Percentiles rank a stretch among this genome's conserved stretches.
These are phyloP conservation scores for Trachemys scripta DNA, from an alignment of 2,113 vertebrate genomes.

Conservation along the genomic window DNA sequence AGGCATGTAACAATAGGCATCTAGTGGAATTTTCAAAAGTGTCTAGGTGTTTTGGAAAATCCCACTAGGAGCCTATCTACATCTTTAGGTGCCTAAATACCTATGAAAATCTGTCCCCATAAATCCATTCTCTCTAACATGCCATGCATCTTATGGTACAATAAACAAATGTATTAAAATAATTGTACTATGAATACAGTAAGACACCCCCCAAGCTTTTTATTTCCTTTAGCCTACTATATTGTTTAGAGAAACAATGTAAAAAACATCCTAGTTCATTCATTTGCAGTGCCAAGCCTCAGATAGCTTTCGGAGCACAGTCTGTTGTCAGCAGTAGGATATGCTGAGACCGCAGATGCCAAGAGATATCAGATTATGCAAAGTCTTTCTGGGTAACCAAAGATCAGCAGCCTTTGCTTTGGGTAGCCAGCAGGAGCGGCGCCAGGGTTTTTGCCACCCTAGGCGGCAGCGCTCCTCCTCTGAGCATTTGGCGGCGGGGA, in stretches of 20 bases:
- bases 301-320: neutral
- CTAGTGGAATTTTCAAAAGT: neutral
- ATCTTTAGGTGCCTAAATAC: neutral
- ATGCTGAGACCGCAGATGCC: constrained; percentile 64
- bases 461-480: too few relatives aligned
- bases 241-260: neutral
- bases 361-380: constrained; percentile 43
- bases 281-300: constrained; percentile 1
- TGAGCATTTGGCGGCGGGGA: too few relatives aligned
- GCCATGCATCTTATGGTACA: neutral
- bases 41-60: neutral
- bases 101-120: neutral
- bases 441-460: too few relatives aligned
- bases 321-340: constrained; percentile 34
- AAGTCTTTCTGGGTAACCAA: constrained; percentile 49
- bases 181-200: neutral
- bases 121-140: neutral
- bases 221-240: neutral
- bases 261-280: neutral
- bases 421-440: constrained; percentile 2
- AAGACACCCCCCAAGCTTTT: neutral
- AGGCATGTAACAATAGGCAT: too few relatives aligned
- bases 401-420: neutral
- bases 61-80: neutral
- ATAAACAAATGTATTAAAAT: neutral